These are phyloP conservation scores for Psittacula derbiana DNA, from an alignment of 2,797 vertebrate genomes.

Conservation along the genomic window DNA sequence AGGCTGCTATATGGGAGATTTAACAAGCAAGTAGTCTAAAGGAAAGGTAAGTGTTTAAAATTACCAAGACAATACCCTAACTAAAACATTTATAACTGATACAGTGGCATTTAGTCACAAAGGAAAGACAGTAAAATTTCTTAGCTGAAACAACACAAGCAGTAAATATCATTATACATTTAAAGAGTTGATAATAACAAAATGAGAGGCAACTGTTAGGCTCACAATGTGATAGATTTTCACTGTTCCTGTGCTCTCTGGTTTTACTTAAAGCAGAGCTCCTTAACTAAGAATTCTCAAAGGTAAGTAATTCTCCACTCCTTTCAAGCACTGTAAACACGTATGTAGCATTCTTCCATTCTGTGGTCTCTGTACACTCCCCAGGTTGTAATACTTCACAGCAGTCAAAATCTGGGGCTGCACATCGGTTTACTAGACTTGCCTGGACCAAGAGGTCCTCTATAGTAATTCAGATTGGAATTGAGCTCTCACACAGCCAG, in stretches of 20 bases:
- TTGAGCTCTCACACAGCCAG: neutral
- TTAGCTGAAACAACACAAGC: neutral
- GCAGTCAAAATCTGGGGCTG: neutral
- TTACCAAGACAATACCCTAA: neutral
- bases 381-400: neutral
- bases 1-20: neutral
- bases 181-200: neutral
- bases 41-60: conserved; percentile 2
- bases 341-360: neutral
- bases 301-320: neutral
- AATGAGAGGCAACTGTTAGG: neutral
- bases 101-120: neutral
- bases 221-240: neutral
- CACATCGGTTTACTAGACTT: neutral
- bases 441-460: neutral
- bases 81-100: neutral
- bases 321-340: neutral
- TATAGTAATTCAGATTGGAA: neutral
- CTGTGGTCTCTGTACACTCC: neutral
- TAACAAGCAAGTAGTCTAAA: neutral
- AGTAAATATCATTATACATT: neutral
- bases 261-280: neutral
- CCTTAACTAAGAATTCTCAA: neutral
- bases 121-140: neutral
- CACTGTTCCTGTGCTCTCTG: neutral